Conservation (phyloP, 1,140 invertebrate genomes). For the Berghia stephanieae region DNA sequence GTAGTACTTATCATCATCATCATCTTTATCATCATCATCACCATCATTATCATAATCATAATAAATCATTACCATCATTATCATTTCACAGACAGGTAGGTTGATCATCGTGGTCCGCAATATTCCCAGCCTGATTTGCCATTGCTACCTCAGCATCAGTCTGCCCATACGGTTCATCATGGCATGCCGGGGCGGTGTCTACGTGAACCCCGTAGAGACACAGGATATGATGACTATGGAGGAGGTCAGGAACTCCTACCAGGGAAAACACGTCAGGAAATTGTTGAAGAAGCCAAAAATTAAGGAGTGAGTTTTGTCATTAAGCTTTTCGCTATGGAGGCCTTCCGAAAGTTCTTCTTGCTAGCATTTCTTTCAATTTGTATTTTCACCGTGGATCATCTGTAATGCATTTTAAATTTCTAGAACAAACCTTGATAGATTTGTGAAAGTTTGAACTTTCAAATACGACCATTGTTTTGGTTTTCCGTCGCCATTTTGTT, state of each 20-base stretch:
- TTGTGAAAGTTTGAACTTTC: no score
- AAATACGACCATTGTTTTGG: no score
- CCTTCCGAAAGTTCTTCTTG: no score
- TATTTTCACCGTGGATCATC: no score
- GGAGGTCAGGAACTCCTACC: slow-evolving; percentile 39
- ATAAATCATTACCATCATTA: not conserved
- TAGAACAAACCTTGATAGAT: no score
- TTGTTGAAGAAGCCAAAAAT: slow-evolving; percentile 36
- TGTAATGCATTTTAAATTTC: no score
- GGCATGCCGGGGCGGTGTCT: slow-evolving; percentile 16
- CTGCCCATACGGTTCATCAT: slow-evolving; percentile 36
- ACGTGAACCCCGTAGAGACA: slow-evolving; percentile 20
- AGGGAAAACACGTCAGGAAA: slow-evolving; percentile 40
- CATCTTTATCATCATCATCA: not conserved
- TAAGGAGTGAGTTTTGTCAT: slow-evolving; percentile 24
- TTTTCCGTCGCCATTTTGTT: no score
- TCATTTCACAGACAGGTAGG: slow-evolving; percentile 27
- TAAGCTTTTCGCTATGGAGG: no score
- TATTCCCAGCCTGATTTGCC: slow-evolving; percentile 41
- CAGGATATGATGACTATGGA: slow-evolving; percentile 32
- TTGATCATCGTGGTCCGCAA: slow-evolving; percentile 26
- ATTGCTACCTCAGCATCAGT: slow-evolving; percentile 41
- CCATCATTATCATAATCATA: not conserved
- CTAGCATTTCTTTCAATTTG: no score
- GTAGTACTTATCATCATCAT: no score